Percentiles rank a stretch among this genome's conserved stretches.
These are phyloP conservation scores for Perithous albicinctus DNA, from an alignment of 2,888 invertebrate species.

Conservation along the genomic window DNA sequence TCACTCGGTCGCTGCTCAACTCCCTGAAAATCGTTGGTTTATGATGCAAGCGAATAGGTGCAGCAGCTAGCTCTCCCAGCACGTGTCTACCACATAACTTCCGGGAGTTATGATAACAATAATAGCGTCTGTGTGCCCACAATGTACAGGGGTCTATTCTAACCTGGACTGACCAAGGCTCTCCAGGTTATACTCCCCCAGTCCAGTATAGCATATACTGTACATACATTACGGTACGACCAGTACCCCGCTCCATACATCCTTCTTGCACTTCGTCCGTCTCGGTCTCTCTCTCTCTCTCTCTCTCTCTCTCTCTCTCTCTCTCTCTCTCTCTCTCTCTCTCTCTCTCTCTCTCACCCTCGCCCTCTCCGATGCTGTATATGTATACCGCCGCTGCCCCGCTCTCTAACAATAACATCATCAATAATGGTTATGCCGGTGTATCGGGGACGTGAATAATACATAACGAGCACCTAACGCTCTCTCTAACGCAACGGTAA, in stretches of 20 bases:
- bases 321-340: no score
- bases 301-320: no score
- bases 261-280: slow-evolving; percentile 52
- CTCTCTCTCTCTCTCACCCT: no score
- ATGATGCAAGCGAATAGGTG: slow-evolving; percentile 31
- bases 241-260: not conserved
- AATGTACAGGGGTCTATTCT: slow-evolving; percentile 39
- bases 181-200: not conserved
- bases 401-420: slow-evolving; percentile 67
- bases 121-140: slow-evolving; percentile 40
- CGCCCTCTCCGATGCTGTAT: slow-evolving; percentile 26
- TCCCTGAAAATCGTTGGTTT: not conserved
- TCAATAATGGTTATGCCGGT: slow-evolving; percentile 66
- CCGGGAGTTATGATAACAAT: slow-evolving; percentile 69
- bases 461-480: slow-evolving; percentile 62
- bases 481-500: slow-evolving; percentile 47
- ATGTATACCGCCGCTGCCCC: no score
- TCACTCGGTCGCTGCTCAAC: not conserved
- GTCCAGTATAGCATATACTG: not conserved
- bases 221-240: slow-evolving; percentile 17
- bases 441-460: slow-evolving; percentile 67
- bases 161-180: slow-evolving; percentile 22
- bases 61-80: slow-evolving; percentile 16
- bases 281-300: no score
- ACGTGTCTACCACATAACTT: slow-evolving; percentile 66